Base-by-base conservation (phyloP, 2,888 invertebrate species). In the Lithophane ornitopus region DNA sequence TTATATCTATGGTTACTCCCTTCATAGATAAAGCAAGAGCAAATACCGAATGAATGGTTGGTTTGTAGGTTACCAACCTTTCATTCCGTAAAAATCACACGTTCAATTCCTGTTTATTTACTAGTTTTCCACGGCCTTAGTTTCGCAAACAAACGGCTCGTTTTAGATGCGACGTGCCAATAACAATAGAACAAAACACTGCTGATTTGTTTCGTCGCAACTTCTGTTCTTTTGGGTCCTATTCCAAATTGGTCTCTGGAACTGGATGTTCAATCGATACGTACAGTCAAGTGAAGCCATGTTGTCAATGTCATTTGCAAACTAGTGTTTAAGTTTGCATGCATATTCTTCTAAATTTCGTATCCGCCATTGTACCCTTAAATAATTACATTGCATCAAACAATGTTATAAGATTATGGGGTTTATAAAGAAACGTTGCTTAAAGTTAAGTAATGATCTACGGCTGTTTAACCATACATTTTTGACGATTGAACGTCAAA, bases 191-290 rank as follows among this genome's bases (percentile, higher is more conserved):
- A 70, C 39, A 54, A 85, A 72, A 68, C 56, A 41, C 8, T 19
- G 44, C 41, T 44, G 52, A 79, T 84, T 84, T 73, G 73, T 73
- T 69, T 22, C 7, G 84, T 52, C 22, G 59, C 34, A 65, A 61
- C 65, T 72, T 66, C 62, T 49, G 8, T 49, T 54, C 9, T 56
- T 73, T 62, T n/a, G n/a, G n/a, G 19, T 67, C 22, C 16, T 49
- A 34, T 78, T 66, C 2, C 16, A 44, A 46, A 63, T 56, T 26
- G 59, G 26, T 41, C 16, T 41, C 22, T 41, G n/a, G 39, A 28
- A 41, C 22, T 41, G n/a, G 39, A 28, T 61, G 16, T 61, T 28
- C 6, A 41, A 34, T 73, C 61, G 41, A 72, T 52, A 14, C 14
- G 8, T 49, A 4, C 16, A 19, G 34, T 34, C 34, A 4, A 34